Conservation (phyloP, 2,113 vertebrate genomes). For the Coreoperca whiteheadi region DNA sequence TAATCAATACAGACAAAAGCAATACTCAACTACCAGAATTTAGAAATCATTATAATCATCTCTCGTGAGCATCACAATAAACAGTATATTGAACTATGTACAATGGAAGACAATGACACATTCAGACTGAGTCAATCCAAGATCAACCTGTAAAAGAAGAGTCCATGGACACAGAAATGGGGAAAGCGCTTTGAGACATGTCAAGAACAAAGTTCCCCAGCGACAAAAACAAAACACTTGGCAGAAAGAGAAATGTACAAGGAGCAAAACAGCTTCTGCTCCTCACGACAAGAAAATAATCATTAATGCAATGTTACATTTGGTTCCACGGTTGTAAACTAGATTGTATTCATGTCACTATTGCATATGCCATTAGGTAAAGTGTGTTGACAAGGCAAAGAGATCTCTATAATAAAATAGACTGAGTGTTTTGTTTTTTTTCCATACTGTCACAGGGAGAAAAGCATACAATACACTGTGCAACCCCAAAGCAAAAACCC, state of each 20-base stretch:
- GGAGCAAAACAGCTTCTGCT: conserved; percentile 86
- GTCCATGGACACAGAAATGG: conserved; percentile 80
- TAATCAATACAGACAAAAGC: conserved; percentile 93
- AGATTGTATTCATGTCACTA: conserved; percentile 88
- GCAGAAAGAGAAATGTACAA: conserved; percentile 91
- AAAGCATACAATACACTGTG: conserved; percentile 68
- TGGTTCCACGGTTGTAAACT: conserved; percentile 97
- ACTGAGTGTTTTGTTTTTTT: conserved; percentile 51
- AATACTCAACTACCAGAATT: conserved; percentile 87
- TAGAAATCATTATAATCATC: conserved; percentile 80
- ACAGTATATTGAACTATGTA: conserved; percentile 88
- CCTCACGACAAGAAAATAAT: conserved; percentile 69
- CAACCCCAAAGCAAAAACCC: conserved; percentile 57
- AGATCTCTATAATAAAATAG: conserved; percentile 78
- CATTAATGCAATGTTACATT: conserved; percentile 85
- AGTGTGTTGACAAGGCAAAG: conserved; percentile 87
- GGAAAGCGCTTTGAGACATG: conserved; percentile 87
- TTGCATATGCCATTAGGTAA: conserved; percentile 93
- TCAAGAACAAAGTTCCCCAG: conserved; percentile 81
- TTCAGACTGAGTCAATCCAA: conserved; percentile 87
- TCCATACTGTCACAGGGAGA: conserved; percentile 56
- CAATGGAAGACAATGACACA: conserved; percentile 93
- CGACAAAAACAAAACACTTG: conserved; percentile 87
- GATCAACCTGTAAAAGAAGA: conserved; percentile 84
- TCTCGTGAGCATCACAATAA: conserved; percentile 88